These are phyloP conservation scores for Nomada lathburiana DNA, from an alignment of 2,888 invertebrate genomes.

Conservation along the genomic window DNA sequence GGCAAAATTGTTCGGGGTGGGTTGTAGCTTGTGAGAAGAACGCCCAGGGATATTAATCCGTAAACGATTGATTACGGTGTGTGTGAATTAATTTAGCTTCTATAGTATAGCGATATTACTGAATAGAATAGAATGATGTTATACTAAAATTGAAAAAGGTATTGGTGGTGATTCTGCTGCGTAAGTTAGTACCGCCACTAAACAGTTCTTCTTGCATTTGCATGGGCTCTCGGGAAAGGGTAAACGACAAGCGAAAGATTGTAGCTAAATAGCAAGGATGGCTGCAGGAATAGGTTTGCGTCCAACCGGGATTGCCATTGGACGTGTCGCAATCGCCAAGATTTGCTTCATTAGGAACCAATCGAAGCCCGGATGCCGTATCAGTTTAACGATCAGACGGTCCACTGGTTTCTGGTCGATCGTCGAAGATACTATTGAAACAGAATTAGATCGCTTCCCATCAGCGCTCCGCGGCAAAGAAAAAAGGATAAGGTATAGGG, in stretches of 20 bases:
- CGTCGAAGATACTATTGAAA: conserved; percentile 46
- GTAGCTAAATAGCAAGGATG: conserved; percentile 5
- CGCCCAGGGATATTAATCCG: too few species aligned
- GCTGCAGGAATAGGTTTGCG: conserved; percentile 33
- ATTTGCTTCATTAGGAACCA: conserved; percentile 43
- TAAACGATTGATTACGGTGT: too few species aligned
- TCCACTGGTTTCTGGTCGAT: conserved; percentile 44
- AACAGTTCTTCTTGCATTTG: background rate
- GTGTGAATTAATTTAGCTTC: too few species aligned
- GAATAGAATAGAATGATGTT: too few species aligned
- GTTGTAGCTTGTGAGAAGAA: too few species aligned
- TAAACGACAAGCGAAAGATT: background rate
- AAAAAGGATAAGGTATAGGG: background rate
- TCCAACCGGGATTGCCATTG: conserved; percentile 28
- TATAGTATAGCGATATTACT: too few species aligned
- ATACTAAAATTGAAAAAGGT: too few species aligned
- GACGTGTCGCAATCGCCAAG: conserved; percentile 43
- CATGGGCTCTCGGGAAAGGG: background rate
- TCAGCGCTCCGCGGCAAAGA: background rate
- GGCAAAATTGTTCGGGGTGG: too few species aligned
- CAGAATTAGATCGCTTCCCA: conserved; percentile 41
- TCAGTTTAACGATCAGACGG: conserved; percentile 44
- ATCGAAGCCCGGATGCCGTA: conserved; percentile 29
- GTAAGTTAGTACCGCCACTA: background rate
- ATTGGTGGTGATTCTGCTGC: too few species aligned